Conservation (phyloP, 2,113 vertebrate genomes). For the Cephalopholis sonnerati region DNA sequence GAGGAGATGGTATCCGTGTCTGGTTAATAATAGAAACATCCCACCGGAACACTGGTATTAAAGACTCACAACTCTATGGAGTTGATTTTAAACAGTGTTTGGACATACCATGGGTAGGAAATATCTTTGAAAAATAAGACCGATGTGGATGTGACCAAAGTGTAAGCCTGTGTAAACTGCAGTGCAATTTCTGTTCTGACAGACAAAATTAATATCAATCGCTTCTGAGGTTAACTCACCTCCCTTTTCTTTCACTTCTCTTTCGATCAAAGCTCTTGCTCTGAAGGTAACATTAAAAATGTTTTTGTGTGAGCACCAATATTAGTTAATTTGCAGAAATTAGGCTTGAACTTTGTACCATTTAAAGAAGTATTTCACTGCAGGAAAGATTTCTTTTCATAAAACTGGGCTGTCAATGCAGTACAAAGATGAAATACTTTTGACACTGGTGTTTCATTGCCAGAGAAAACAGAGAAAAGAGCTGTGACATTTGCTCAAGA, state of each 20-base stretch:
- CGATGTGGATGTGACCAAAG: not conserved
- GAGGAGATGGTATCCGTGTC: slow-evolving; percentile 32
- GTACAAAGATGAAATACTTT: no score
- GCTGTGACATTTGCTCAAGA: no score
- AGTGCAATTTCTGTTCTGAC: not conserved
- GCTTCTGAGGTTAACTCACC: not conserved
- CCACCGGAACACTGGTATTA: slow-evolving; percentile 45
- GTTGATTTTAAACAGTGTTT: slow-evolving; percentile 29
- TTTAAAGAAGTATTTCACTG: not conserved
- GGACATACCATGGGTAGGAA: not conserved
- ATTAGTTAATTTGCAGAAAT: not conserved
- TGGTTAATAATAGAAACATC: slow-evolving; percentile 57
- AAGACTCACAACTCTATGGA: slow-evolving; percentile 9
- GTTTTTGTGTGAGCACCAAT: not conserved
- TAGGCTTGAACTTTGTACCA: not conserved
- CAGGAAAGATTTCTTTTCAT: no score
- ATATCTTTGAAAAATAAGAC: not conserved
- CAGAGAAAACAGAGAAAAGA: no score
- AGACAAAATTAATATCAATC: not conserved
- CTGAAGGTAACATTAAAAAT: not conserved
- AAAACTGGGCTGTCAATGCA: no score
- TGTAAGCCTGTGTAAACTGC: not conserved
- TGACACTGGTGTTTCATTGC: no score
- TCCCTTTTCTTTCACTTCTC: not conserved
- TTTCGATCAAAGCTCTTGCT: not conserved